Conservation (phyloP, 2,888 invertebrate genomes). For the Macrosoma leucophasiata region DNA sequence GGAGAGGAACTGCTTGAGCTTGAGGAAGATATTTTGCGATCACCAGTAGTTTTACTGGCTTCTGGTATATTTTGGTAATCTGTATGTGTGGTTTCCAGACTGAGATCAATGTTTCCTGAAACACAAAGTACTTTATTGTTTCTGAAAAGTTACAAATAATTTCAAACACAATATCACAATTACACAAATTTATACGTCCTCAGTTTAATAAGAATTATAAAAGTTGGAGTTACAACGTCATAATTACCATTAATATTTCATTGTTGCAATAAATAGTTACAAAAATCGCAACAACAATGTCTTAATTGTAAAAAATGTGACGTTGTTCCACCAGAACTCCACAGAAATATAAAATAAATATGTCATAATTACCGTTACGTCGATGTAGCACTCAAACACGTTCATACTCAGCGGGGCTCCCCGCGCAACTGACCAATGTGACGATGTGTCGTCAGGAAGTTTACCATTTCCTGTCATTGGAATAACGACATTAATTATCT, state of each 20-base stretch:
- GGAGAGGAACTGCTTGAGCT: conserved; percentile 1
- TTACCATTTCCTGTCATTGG: conserved; percentile 1
- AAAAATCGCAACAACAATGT: conserved; percentile 2
- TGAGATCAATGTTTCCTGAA: no score
- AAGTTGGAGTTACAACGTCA: no score
- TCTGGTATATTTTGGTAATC: conserved; percentile 2
- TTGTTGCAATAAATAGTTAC: no score
- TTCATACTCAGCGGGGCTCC: no score
- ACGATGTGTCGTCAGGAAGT: conserved; percentile 2
- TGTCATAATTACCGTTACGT: conserved; percentile 2
- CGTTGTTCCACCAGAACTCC: conserved; percentile 2
- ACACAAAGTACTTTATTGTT: no score
- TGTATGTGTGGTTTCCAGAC: no score
- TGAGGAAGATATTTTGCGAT: conserved; percentile 1
- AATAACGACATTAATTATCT: conserved; percentile 4
- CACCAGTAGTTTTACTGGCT: conserved; percentile 1
- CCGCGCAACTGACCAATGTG: conserved; percentile 3
- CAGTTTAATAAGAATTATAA: no score
- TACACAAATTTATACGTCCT: no score
- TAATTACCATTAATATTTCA: no score
- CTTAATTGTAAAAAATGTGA: conserved; percentile 3
- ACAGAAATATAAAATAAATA: conserved; percentile 1
- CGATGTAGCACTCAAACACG: conserved; percentile 1
- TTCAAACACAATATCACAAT: no score
- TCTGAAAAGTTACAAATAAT: no score